Conservation (phyloP, 1,140 invertebrate genomes). For the Cheumatopsyche charites region DNA sequence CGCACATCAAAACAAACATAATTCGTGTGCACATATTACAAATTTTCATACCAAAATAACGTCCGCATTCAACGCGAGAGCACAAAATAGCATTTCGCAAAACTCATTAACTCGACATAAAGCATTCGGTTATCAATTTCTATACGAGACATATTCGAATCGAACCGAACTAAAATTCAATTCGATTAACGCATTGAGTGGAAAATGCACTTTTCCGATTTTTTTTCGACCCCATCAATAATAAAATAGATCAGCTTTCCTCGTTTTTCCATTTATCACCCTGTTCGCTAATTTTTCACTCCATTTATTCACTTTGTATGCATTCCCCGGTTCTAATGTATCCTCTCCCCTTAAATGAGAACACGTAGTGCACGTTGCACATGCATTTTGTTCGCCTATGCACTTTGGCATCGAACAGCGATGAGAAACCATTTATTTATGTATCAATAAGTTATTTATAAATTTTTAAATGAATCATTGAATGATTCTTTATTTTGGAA, state of each 20-base stretch:
- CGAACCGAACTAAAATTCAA: too few species aligned
- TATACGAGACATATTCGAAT: too few species aligned
- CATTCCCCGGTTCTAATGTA: slow-evolving; percentile 10
- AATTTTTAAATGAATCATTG: too few species aligned
- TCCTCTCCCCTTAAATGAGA: not conserved
- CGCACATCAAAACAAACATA: too few species aligned
- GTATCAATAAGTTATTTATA: too few species aligned
- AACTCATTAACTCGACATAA: slow-evolving; percentile 26
- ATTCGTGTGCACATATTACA: too few species aligned
- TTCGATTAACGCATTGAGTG: not conserved
- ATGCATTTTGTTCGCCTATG: not conserved
- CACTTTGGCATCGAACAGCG: too few species aligned
- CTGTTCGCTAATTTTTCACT: slow-evolving; percentile 16
- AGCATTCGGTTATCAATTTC: slow-evolving; percentile 24
- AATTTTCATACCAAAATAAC: too few species aligned
- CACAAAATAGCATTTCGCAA: slow-evolving; percentile 1
- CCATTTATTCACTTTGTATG: slow-evolving; percentile 26
- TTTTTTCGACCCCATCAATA: not conserved
- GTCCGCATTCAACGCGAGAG: too few species aligned
- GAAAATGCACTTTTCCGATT: too few species aligned
- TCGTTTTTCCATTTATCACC: slow-evolving; percentile 19
- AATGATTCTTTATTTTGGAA: too few species aligned
- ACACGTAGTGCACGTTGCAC: not conserved
- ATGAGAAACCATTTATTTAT: too few species aligned
- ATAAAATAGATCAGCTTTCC: not conserved